Conservation (phyloP, 2,113 vertebrate genomes). For the Hippocampus abdominalis region DNA sequence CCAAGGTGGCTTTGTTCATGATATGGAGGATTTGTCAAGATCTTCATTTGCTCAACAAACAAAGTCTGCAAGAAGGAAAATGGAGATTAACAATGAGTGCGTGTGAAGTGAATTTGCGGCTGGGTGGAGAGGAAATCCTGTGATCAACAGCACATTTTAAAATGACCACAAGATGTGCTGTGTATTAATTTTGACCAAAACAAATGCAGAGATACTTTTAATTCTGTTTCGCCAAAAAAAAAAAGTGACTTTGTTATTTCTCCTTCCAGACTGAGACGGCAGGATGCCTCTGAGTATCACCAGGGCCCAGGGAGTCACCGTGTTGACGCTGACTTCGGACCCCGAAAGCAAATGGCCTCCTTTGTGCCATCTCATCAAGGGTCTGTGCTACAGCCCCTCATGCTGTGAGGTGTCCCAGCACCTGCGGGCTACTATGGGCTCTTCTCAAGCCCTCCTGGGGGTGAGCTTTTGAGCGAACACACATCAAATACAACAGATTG, state of each 20-base stretch:
- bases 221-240: too few species aligned
- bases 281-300: slow-evolving; percentile 58
- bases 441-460: slow-evolving; percentile 48
- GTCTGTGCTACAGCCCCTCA: slow-evolving; percentile 59
- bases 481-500: not conserved
- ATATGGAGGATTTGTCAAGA: too few species aligned
- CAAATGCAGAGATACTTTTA: too few species aligned
- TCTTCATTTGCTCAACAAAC: too few species aligned
- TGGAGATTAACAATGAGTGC: too few species aligned
- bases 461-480: slow-evolving; percentile 35
- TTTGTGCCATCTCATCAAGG: slow-evolving; percentile 56
- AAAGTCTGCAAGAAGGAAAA: too few species aligned
- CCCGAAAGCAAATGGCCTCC: slow-evolving; percentile 45
- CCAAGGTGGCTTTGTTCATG: too few species aligned
- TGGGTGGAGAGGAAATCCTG: too few species aligned
- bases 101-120: too few species aligned
- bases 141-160: too few species aligned
- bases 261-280: slow-evolving; percentile 3
- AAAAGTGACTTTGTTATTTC: not conserved
- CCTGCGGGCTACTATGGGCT: slow-evolving; percentile 22
- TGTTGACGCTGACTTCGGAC: slow-evolving; percentile 56
- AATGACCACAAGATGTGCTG: too few species aligned
- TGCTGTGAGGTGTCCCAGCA: slow-evolving; percentile 53
- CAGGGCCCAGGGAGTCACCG: slow-evolving; percentile 50
- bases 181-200: too few species aligned